Evolutionary conservation across 1,140 invertebrate species (phyloP).

Genomic region (Pseudomyrmex cubaensis): DNA sequence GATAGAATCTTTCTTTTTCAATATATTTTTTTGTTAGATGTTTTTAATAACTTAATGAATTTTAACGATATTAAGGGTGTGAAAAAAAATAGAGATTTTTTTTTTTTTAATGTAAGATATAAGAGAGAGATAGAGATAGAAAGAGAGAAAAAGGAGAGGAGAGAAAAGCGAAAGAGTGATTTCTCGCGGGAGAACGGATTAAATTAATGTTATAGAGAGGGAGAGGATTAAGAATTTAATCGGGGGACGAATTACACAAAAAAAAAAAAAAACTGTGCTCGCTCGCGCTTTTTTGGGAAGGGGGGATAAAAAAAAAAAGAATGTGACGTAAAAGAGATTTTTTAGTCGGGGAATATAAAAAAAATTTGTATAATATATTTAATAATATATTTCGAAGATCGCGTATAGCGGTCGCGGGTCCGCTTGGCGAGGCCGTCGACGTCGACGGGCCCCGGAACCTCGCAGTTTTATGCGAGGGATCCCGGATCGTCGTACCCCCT

Average conservation of each 20-base stretch:
- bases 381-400: constrained; percentile 84
- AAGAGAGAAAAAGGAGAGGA: constrained; percentile 49
- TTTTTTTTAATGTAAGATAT: constrained; percentile 68
- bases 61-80: constrained; percentile 81
- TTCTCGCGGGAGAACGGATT: constrained; percentile 56
- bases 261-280: constrained; percentile 61
- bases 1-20: constrained; percentile 80
- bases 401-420: constrained; percentile 63
- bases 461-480: constrained; percentile 82
- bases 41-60: constrained; percentile 84
- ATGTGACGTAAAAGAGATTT: constrained; percentile 77
- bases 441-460: constrained; percentile 67
- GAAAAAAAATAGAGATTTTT: constrained; percentile 55
- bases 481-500: constrained; percentile 53
- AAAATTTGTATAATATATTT: constrained; percentile 85
- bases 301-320: constrained; percentile 33
- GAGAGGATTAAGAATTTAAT: too few species aligned
- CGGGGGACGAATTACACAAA: too few species aligned
- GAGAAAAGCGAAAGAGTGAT: constrained; percentile 58
- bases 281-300: constrained; percentile 60
- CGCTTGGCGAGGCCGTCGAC: constrained; percentile 52
- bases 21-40: constrained; percentile 80
- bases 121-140: constrained; percentile 58
- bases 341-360: constrained; percentile 78
- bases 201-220: too few species aligned